Percentiles rank a stretch among this genome's conserved stretches.
phyloP scores from a whole-genome alignment of 2,888 invertebrate genomes.

The Schizaphis graminum region DNA sequence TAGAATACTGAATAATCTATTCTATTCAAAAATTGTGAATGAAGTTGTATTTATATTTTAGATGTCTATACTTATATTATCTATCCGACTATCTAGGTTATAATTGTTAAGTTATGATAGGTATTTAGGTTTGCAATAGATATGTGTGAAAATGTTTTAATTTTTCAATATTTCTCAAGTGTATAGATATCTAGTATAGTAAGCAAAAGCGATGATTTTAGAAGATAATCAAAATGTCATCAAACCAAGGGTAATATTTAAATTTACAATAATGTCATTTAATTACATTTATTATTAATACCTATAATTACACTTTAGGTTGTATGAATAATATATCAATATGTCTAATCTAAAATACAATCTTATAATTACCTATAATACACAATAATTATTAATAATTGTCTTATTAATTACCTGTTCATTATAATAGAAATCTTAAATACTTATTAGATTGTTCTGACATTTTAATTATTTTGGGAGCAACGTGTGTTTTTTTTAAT shows the following conservation, averaged over 20 bases:
- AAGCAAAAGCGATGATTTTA: constrained; percentile 43
- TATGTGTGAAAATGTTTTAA: background rate
- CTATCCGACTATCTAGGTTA: background rate
- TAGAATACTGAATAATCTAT: too few species aligned
- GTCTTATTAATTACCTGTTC: background rate
- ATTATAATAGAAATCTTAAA: background rate
- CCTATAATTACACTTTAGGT: background rate
- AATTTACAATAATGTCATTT: background rate
- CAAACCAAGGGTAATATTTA: constrained; percentile 55
- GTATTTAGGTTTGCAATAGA: background rate
- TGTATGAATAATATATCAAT: background rate
- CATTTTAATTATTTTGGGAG: background rate
- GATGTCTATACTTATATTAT: background rate
- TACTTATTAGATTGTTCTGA: background rate
- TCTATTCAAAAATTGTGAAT: background rate
- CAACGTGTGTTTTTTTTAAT: background rate
- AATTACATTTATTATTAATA: background rate
- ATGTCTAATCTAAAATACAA: background rate
- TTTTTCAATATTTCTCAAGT: background rate
- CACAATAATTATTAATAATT: background rate
- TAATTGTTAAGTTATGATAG: background rate
- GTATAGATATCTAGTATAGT: background rate
- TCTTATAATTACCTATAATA: background rate
- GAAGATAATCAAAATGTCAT: constrained; percentile 60
- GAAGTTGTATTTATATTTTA: background rate